Evolutionary conservation across 1,140 invertebrate species (phyloP).

Genomic region (Drosophila virilis): DNA sequence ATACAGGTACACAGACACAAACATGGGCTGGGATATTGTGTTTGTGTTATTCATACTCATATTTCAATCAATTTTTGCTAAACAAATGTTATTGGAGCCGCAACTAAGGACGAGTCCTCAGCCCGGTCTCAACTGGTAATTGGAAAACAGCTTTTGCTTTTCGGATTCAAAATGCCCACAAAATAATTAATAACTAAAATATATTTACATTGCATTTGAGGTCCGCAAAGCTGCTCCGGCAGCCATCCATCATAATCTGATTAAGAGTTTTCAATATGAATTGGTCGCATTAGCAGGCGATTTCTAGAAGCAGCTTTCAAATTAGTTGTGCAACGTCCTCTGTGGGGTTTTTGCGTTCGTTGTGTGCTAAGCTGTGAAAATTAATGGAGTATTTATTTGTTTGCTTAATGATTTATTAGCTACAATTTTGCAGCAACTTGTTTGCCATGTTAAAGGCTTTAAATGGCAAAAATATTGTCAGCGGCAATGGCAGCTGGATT

Average conservation of each 20-base stretch:
- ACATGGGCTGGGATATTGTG: slow-evolving; percentile 8
- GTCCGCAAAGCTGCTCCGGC: slow-evolving; percentile 22
- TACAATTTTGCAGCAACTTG: slow-evolving; percentile 34
- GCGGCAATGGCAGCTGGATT: background rate
- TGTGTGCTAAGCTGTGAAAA: slow-evolving; percentile 71
- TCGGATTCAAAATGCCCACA: slow-evolving; percentile 50
- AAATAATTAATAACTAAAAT: slow-evolving; percentile 79
- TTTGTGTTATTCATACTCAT: slow-evolving; percentile 22
- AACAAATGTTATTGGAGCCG: slow-evolving; percentile 66
- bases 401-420: slow-evolving; percentile 76
- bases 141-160: slow-evolving; percentile 37
- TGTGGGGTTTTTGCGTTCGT: background rate
- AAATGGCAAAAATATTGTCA: background rate
- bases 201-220: slow-evolving; percentile 67
- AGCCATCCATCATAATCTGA: slow-evolving; percentile 63
- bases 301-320: slow-evolving; percentile 19
- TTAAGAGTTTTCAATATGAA: slow-evolving; percentile 75
- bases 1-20: slow-evolving; percentile 21
- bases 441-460: slow-evolving; percentile 20
- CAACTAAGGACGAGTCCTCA: background rate
- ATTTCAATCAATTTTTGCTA: slow-evolving; percentile 74
- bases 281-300: slow-evolving; percentile 67
- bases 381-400: slow-evolving; percentile 81
- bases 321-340: slow-evolving; percentile 20
- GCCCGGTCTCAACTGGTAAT: slow-evolving; percentile 53